Evolutionary conservation across 2,888 invertebrate genomes (phyloP).

Genomic region (Agriopis marginaria): DNA sequence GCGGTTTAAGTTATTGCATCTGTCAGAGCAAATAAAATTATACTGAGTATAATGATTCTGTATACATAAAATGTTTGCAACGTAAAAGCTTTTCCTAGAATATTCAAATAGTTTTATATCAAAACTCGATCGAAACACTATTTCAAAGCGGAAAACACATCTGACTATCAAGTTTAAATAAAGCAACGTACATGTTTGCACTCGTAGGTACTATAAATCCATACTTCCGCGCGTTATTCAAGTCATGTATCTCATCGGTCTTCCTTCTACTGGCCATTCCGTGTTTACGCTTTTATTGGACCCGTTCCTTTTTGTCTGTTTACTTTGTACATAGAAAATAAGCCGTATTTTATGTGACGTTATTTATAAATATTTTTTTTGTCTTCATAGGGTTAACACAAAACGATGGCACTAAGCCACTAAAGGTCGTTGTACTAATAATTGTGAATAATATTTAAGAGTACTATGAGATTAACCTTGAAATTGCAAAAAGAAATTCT

Average conservation of each 20-base stretch:
- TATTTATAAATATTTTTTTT: constrained; percentile 26
- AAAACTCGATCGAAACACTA: constrained; percentile 28
- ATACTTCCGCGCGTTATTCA: constrained; percentile 54
- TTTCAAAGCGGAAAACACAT: constrained; percentile 26
- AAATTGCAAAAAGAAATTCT: no score
- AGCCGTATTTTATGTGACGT: constrained; percentile 28
- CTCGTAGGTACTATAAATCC: constrained; percentile 49
- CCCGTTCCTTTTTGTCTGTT: constrained; percentile 52
- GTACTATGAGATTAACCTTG: no score
- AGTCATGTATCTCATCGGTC: constrained; percentile 61
- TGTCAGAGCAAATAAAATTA: no score
- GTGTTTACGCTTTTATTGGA: constrained; percentile 54
- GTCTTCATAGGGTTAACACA: neutral
- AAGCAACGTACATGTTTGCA: constrained; percentile 28
- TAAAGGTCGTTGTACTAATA: no score
- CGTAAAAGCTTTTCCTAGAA: constrained; percentile 14
- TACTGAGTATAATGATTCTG: neutral
- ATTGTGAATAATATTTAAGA: no score
- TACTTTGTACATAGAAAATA: constrained; percentile 44
- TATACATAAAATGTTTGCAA: neutral
- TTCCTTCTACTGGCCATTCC: constrained; percentile 54
- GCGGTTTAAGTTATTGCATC: no score
- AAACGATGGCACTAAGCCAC: neutral
- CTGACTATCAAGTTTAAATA: constrained; percentile 34
- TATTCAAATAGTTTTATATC: constrained; percentile 36